These are phyloP conservation scores for Lithophane socia DNA, from an alignment of 2,888 invertebrate genomes.

Conservation along the genomic window DNA sequence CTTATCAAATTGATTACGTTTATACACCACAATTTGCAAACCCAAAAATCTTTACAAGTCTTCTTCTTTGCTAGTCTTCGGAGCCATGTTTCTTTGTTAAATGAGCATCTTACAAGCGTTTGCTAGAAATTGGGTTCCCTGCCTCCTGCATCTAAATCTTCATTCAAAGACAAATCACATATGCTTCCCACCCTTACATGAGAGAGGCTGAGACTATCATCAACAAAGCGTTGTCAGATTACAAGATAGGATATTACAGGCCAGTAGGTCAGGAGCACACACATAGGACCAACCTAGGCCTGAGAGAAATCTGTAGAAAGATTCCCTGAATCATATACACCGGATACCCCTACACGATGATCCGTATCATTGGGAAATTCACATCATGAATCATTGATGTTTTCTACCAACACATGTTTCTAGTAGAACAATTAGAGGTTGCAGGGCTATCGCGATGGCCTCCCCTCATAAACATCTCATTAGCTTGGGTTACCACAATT, in stretches of 20 bases:
- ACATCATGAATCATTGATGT: slow-evolving; percentile 53
- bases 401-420: slow-evolving; percentile 51
- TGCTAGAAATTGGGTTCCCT: neutral
- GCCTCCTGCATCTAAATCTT: slow-evolving; percentile 6
- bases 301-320: slow-evolving; percentile 45
- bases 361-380: slow-evolving; percentile 52
- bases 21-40: slow-evolving; percentile 1
- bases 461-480: slow-evolving; percentile 58
- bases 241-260: slow-evolving; percentile 47
- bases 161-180: slow-evolving; percentile 23
- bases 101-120: neutral
- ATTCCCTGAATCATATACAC: slow-evolving; percentile 32
- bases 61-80: neutral
- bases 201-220: slow-evolving; percentile 36
- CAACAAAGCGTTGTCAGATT: slow-evolving; percentile 57
- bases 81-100: neutral
- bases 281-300: neutral
- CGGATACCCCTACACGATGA: slow-evolving; percentile 43
- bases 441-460: slow-evolving; percentile 57
- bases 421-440: slow-evolving; percentile 56
- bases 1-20: slow-evolving; percentile 32
- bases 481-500: slow-evolving; percentile 54
- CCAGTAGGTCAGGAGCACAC: slow-evolving; percentile 33
- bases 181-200: slow-evolving; percentile 27
- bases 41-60: neutral